These are phyloP conservation scores for Rhincodon typus DNA, from an alignment of 2,797 vertebrate species.

Conservation along the genomic window DNA sequence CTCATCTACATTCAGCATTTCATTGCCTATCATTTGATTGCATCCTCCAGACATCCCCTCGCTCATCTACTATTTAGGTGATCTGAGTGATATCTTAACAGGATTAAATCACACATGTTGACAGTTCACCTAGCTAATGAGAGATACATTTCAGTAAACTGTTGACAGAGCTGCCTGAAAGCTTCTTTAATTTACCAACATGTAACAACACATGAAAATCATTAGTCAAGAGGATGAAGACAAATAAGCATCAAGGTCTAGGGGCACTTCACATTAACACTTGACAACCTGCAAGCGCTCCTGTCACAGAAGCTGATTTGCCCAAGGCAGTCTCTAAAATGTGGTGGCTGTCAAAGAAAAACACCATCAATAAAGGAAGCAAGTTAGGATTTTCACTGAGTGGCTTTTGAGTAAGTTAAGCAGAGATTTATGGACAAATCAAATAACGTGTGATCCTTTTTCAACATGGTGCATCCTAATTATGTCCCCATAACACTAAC, in stretches of 20 bases:
- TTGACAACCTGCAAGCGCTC: constrained; percentile 71
- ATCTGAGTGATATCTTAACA: constrained; percentile 72
- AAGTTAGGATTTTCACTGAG: constrained; percentile 8
- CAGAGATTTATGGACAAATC: constrained; percentile 40
- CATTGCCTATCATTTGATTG: constrained; percentile 14
- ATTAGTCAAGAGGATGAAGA: constrained; percentile 72
- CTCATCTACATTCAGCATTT: background rate
- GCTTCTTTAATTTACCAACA: constrained; percentile 71
- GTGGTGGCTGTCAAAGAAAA: constrained; percentile 60
- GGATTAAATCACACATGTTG: constrained; percentile 65
- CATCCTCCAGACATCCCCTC: background rate
- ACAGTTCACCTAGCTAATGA: constrained; percentile 68
- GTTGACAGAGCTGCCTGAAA: constrained; percentile 72
- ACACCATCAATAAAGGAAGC: background rate
- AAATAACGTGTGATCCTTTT: background rate
- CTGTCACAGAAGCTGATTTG: constrained; percentile 67
- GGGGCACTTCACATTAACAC: constrained; percentile 69
- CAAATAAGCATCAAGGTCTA: constrained; percentile 62
- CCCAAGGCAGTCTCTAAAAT: constrained; percentile 65
- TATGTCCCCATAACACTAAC: no score
- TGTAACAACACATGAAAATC: constrained; percentile 64
- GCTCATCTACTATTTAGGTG: constrained; percentile 44
- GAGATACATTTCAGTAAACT: constrained; percentile 65
- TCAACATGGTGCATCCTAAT: background rate
- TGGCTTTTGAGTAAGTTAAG: constrained; percentile 39